These are phyloP conservation scores for Semotilus atromaculatus DNA, from an alignment of 2,797 vertebrate species.

Conservation along the genomic window DNA sequence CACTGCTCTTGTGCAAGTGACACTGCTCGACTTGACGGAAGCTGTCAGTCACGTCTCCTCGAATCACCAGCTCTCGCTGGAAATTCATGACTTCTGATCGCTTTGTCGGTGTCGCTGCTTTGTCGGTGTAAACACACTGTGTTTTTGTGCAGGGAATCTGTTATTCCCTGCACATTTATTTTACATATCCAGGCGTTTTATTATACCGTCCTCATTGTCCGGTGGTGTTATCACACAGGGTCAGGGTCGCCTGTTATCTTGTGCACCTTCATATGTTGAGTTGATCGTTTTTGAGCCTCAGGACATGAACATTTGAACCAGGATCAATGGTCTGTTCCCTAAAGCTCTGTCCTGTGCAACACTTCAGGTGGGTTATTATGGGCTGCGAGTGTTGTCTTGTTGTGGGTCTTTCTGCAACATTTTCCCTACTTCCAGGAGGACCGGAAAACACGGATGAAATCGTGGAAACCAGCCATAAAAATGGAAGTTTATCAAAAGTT, in stretches of 20 bases:
- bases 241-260: not conserved
- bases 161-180: not conserved
- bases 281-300: not conserved
- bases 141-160: not conserved
- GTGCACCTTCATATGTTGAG: not conserved
- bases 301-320: not conserved
- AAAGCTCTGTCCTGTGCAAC: not conserved
- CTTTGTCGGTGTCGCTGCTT: not conserved
- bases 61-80: not conserved
- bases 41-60: slow-evolving; percentile 15
- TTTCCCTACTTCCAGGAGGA: not conserved
- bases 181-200: not conserved
- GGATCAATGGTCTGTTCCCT: not conserved
- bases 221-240: not conserved
- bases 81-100: not conserved
- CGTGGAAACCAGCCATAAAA: not conserved
- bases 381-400: not conserved
- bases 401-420: not conserved
- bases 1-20: slow-evolving; percentile 10
- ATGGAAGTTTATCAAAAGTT: not conserved
- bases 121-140: not conserved
- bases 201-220: not conserved
- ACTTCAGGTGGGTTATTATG: not conserved
- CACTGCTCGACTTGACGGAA: not conserved
- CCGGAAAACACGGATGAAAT: not conserved